A percentile compares a stretch with the other conserved stretches of the same genome.
Conservation (phyloP, 1,140 invertebrate genomes). For the Drosophila rhopaloa region DNA sequence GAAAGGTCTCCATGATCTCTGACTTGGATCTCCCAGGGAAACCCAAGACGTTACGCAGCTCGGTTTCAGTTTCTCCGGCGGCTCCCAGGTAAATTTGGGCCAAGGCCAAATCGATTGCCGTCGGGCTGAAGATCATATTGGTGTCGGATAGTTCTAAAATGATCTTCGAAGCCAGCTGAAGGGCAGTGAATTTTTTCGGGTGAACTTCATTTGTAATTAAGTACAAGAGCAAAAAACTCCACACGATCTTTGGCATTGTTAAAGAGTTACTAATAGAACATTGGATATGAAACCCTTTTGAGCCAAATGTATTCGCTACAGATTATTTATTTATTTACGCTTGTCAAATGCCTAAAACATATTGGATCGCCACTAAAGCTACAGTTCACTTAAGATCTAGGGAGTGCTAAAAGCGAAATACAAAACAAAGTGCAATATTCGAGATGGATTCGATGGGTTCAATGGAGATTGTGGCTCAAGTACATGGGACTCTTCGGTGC, state of each 20-base stretch:
- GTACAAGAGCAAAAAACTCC: not conserved
- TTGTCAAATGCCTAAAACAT: conserved; percentile 41
- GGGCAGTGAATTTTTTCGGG: not conserved
- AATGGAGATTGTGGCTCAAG: conserved; percentile 57
- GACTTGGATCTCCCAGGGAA: not conserved
- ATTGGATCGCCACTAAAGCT: conserved; percentile 21
- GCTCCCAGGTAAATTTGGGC: conserved; percentile 16
- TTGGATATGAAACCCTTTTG: not conserved
- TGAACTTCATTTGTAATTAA: too few species aligned
- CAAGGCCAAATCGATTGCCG: not conserved
- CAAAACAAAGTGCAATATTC: conserved; percentile 47
- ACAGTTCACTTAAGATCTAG: conserved; percentile 44
- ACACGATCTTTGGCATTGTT: not conserved
- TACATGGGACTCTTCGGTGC: conserved; percentile 60
- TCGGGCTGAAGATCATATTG: not conserved
- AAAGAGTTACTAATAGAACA: not conserved
- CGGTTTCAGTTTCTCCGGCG: not conserved
- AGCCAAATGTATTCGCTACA: conserved; percentile 21
- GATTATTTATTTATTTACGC: conserved; percentile 40
- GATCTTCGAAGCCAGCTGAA: not conserved
- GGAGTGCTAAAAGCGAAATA: conserved; percentile 39
- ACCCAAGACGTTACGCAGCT: not conserved
- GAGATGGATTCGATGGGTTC: conserved; percentile 8
- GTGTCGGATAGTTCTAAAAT: conserved; percentile 2
- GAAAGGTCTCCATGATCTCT: not conserved